These are phyloP conservation scores for Neotragus pygmaeus DNA, from an alignment of 2,113 vertebrate genomes.

Conservation along the genomic window DNA sequence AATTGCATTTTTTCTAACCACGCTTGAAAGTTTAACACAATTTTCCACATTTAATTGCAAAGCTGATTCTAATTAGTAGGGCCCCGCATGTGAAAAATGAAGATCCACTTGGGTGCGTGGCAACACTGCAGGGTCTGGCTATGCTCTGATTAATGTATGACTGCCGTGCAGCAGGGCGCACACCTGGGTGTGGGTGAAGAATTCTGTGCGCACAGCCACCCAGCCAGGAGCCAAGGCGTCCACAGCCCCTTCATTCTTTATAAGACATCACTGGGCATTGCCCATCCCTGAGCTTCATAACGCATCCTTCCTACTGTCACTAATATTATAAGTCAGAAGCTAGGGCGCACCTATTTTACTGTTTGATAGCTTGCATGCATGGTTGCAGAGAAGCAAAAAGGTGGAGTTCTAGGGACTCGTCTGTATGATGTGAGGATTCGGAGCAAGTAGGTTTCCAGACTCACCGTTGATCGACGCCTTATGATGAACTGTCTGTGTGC, in stretches of 20 bases:
- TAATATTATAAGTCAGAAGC: constrained; percentile 68
- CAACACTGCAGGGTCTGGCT: constrained; percentile 80
- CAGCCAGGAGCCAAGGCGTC: constrained; percentile 6
- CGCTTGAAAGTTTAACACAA: constrained; percentile 90
- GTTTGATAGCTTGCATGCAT: constrained; percentile 55
- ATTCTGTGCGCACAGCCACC: constrained; percentile 76
- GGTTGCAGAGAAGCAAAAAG: not conserved
- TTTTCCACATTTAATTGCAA: constrained; percentile 98
- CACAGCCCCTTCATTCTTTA: constrained; percentile 64
- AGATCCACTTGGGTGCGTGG: constrained; percentile 84
- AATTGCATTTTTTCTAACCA: constrained; percentile 85
- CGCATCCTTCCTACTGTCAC: constrained; percentile 69
- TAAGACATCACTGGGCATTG: constrained; percentile 69
- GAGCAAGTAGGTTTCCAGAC: not conserved
- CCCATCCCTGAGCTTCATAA: constrained; percentile 72
- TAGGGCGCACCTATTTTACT: constrained; percentile 64
- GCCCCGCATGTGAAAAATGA: constrained; percentile 84
- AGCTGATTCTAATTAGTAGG: constrained; percentile 92
- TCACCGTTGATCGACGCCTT: not conserved
- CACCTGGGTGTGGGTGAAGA: constrained; percentile 79
- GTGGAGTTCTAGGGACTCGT: not conserved
- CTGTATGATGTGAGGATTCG: not conserved
- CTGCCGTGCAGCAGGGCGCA: constrained; percentile 61
- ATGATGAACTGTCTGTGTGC: not conserved
- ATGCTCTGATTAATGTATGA: not conserved